These are phyloP conservation scores for Willisornis vidua DNA, from an alignment of 2,113 vertebrate species.

Conservation along the genomic window DNA sequence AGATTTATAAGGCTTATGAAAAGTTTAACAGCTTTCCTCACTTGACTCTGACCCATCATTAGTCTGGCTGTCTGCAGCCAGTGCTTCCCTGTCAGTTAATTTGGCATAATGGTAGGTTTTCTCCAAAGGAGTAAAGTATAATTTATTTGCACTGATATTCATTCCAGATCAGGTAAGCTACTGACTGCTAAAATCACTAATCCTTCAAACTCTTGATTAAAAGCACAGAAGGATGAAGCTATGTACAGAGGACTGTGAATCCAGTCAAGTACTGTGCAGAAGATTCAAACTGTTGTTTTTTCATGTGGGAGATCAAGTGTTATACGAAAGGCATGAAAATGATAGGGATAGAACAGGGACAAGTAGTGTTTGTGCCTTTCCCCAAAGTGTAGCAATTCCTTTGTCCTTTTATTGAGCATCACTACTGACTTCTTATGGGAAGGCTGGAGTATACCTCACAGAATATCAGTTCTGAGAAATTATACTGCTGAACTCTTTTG, in stretches of 20 bases:
- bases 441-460: background rate
- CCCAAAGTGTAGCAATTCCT: background rate
- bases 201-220: background rate
- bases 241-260: background rate
- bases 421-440: background rate
- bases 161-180: background rate
- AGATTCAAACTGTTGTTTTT: background rate
- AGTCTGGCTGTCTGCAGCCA: background rate
- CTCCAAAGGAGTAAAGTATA: background rate
- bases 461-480: background rate
- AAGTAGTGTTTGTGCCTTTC: background rate
- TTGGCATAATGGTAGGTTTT: background rate
- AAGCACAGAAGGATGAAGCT: background rate
- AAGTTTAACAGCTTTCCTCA: background rate
- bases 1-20: constrained; percentile 41
- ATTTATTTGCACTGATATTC: background rate
- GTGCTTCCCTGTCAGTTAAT: constrained; percentile 25
- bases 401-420: background rate
- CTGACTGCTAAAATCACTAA: background rate
- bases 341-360: background rate
- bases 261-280: background rate
- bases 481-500: background rate
- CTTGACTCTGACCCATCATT: background rate
- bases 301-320: background rate
- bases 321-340: background rate